Evolutionary conservation across 2,113 vertebrate species (phyloP).

Genomic region (Mastomys coucha): DNA sequence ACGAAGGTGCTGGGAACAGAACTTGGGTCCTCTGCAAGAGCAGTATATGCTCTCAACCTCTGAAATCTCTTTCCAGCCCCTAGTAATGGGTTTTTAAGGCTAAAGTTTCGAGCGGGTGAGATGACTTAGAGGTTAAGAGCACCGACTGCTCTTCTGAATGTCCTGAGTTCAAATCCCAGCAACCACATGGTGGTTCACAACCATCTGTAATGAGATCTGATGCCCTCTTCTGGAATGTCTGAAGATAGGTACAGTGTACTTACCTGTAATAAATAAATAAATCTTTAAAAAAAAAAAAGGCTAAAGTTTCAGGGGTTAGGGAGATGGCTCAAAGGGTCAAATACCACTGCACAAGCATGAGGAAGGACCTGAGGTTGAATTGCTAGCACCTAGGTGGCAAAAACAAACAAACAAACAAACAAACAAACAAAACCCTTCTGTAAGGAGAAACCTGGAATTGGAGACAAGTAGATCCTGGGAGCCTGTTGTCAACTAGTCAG

Average conservation of each 20-base stretch:
- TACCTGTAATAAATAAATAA: too few relatives aligned
- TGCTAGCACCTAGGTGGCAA: neutral
- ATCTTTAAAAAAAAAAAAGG: too few relatives aligned
- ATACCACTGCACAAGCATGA: neutral
- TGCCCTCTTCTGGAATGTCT: too few relatives aligned
- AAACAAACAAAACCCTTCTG: too few relatives aligned
- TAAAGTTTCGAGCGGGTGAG: neutral
- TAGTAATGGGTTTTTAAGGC: neutral
- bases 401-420: too few relatives aligned
- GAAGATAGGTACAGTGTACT: too few relatives aligned
- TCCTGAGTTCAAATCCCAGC: too few relatives aligned
- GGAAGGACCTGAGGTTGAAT: neutral
- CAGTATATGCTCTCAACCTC: neutral
- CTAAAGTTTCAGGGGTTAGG: neutral
- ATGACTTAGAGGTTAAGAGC: too few relatives aligned
- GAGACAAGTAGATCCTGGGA: neutral
- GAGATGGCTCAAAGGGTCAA: neutral
- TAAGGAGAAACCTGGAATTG: too few relatives aligned
- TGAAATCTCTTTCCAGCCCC: neutral
- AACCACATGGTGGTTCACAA: too few relatives aligned
- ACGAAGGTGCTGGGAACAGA: neutral
- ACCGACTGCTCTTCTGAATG: too few relatives aligned
- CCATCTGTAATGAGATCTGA: too few relatives aligned
- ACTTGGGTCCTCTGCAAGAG: neutral
- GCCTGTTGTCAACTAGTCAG: neutral